Evolutionary conservation across 2,113 vertebrate genomes (phyloP).

Genomic region (Sprattus sprattus): DNA sequence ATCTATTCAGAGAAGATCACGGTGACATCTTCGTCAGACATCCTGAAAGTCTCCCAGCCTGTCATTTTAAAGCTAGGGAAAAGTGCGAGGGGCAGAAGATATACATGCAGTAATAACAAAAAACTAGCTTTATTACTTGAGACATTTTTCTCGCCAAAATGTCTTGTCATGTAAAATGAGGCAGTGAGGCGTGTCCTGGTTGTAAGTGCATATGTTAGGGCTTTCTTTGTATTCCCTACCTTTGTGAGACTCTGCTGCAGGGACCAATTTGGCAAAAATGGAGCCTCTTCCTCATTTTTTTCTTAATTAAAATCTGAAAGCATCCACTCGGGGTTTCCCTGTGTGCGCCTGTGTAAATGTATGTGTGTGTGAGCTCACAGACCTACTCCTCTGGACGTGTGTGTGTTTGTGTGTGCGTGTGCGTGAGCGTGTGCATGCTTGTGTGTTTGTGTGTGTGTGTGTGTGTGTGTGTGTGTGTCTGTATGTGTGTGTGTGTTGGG

Average conservation of each 20-base stretch:
- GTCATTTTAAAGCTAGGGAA: conserved; percentile 55
- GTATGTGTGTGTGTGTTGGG: conserved; percentile 49
- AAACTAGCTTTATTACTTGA: conserved; percentile 29
- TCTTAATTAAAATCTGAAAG: conserved; percentile 78
- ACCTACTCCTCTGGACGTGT: too few species aligned
- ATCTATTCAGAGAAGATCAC: conserved; percentile 53
- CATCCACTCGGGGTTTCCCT: conserved; percentile 58
- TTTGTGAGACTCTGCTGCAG: conserved; percentile 64
- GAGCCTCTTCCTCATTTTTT: conserved; percentile 79
- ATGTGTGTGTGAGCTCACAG: conserved; percentile 17
- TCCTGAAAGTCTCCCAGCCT: conserved; percentile 50
- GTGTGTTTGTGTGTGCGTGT: conserved; percentile 30
- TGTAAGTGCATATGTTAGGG: conserved; percentile 26
- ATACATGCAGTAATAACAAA: conserved; percentile 31
- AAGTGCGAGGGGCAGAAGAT: conserved; percentile 35
- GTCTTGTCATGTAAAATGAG: conserved; percentile 30
- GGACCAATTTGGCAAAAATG: conserved; percentile 79
- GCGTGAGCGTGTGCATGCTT: conserved; percentile 26
- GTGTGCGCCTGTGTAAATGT: conserved; percentile 33
- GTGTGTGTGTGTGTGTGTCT: conserved; percentile 36
- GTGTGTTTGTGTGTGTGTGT: conserved; percentile 39
- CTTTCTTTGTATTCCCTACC: conserved; percentile 66
- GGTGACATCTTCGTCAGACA: conserved; percentile 58
- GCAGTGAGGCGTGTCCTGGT: conserved; percentile 27
- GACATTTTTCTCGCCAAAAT: conserved; percentile 32